These are phyloP conservation scores for Pentamera pediparva DNA, from an alignment of 53 echinoderm and acorn worm genomes.

Conservation along the genomic window DNA sequence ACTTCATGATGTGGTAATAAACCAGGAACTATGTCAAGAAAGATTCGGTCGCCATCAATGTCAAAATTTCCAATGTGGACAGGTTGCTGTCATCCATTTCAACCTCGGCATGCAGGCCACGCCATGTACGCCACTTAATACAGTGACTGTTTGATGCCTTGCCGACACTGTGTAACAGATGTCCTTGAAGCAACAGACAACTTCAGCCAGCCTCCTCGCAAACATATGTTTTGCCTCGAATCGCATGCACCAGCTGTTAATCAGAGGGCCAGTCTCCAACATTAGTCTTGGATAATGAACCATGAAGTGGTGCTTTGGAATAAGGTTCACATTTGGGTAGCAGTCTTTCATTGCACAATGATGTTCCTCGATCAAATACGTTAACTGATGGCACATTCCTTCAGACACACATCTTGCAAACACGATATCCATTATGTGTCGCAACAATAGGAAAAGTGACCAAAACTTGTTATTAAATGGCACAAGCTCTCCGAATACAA, in stretches of 20 bases:
- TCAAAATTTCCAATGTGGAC: not conserved
- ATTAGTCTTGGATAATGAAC: conserved; percentile 33
- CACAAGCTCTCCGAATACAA: conserved; percentile 7
- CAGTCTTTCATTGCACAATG: conserved; percentile 25
- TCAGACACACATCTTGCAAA: conserved; percentile 37
- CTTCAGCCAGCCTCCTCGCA: conserved; percentile 22
- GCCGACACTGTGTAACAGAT: conserved; percentile 27
- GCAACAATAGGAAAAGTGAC: not conserved
- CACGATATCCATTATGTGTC: conserved; percentile 26
- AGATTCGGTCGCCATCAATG: not conserved
- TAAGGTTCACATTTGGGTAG: conserved; percentile 13
- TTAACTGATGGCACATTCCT: conserved; percentile 28
- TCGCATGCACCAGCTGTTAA: conserved; percentile 34
- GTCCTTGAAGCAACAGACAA: conserved; percentile 43
- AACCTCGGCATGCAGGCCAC: not conserved
- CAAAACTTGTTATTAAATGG: not conserved
- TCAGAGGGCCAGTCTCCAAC: conserved; percentile 9
- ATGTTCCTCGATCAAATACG: conserved; percentile 41
- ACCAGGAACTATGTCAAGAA: not conserved
- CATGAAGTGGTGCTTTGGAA: conserved; percentile 51
- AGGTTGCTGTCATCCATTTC: not conserved
- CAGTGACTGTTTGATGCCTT: conserved; percentile 37
- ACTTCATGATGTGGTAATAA: not conserved
- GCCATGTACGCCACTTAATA: not conserved
- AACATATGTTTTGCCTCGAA: conserved; percentile 39